phyloP scores from a whole-genome alignment of 2,888 invertebrate species.

The Seira ritae region DNA sequence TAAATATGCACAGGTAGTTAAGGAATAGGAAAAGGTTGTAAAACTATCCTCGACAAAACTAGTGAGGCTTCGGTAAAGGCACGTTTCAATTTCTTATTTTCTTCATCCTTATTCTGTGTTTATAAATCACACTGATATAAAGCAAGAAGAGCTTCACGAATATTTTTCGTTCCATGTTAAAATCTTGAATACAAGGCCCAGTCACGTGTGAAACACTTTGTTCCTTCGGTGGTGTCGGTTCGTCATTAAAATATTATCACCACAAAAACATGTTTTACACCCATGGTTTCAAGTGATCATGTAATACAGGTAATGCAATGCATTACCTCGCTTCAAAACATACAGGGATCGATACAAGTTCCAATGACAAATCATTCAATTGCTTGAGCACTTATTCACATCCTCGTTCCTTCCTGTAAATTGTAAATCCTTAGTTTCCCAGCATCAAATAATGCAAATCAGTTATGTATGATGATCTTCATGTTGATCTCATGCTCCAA shows the following conservation, averaged over 20 bases:
- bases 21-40: background rate
- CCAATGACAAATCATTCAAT: too few species aligned
- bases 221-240: slow-evolving; percentile 28
- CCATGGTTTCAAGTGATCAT: too few species aligned
- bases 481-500: too few species aligned
- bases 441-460: too few species aligned
- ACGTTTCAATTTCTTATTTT: background rate
- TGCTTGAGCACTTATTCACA: too few species aligned
- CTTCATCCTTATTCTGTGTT: background rate
- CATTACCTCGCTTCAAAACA: too few species aligned
- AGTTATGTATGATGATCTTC: too few species aligned
- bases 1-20: background rate
- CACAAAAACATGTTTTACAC: background rate
- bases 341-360: too few species aligned
- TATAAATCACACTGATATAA: background rate
- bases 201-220: slow-evolving; percentile 55
- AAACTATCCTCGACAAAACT: background rate
- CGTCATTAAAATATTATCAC: background rate
- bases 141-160: background rate
- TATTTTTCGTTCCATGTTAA: too few species aligned
- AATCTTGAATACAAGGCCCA: background rate
- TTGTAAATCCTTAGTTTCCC: too few species aligned
- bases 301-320: too few species aligned
- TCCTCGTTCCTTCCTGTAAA: too few species aligned
- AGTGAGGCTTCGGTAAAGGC: background rate